Percentiles rank a stretch among this genome's conserved stretches.
These are phyloP conservation scores for Beroe ovata DNA, from an alignment of 37 sponge, comb jelly and placozoan genomes.

Conservation along the genomic window DNA sequence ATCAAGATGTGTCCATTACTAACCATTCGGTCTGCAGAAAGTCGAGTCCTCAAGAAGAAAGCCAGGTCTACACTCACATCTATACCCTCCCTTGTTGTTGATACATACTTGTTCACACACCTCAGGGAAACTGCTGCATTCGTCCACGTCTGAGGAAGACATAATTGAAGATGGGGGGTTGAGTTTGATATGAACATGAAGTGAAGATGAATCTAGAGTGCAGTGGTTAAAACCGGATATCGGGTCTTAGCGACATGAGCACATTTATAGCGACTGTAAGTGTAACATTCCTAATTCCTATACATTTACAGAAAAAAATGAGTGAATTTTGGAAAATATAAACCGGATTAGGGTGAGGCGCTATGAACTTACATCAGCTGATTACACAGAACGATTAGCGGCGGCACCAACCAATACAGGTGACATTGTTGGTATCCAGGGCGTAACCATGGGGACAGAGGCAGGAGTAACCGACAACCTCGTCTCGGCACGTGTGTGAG, in stretches of 20 bases:
- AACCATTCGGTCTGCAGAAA: background rate
- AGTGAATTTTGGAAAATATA: too few relatives aligned
- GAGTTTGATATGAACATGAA: too few relatives aligned
- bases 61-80: slow-evolving; percentile 39
- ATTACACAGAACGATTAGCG: slow-evolving; percentile 10
- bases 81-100: slow-evolving; percentile 61
- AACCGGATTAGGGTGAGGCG: too few relatives aligned
- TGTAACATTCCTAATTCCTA: too few relatives aligned
- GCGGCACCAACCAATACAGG: slow-evolving; percentile 18
- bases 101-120: slow-evolving; percentile 5
- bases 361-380: background rate
- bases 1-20: too few relatives aligned
- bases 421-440: slow-evolving; percentile 1
- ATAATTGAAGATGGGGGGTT: too few relatives aligned
- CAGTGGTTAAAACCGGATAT: too few relatives aligned
- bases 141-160: slow-evolving; percentile 54
- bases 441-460: slow-evolving; percentile 42
- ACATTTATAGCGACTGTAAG: too few relatives aligned
- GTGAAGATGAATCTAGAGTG: too few relatives aligned
- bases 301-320: too few relatives aligned
- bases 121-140: slow-evolving; percentile 9
- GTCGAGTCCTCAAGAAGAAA: slow-evolving; percentile 20
- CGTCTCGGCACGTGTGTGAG: slow-evolving; percentile 10
- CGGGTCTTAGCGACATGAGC: too few relatives aligned
- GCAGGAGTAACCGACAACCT: slow-evolving; percentile 15